Base-by-base conservation (phyloP, 1,140 invertebrate species). In the Neocloeon triangulifer region DNA sequence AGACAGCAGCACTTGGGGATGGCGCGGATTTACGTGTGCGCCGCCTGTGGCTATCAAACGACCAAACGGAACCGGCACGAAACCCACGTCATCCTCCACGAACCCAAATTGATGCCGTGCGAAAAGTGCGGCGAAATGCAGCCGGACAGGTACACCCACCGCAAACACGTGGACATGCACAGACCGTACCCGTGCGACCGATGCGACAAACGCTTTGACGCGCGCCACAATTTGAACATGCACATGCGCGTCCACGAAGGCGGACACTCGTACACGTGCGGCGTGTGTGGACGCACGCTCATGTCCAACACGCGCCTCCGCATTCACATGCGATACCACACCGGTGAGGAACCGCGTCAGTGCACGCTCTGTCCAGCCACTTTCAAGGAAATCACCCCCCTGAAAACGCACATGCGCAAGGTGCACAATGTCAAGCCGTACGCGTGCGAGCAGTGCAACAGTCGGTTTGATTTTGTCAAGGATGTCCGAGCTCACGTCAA, bases 181-280 rank as follows among this genome's bases (percentile, higher is more conserved):
- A n/a, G n/a, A n/a, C n/a, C n/a, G n/a, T n/a, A n/a, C n/a, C n/a
- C n/a, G 26, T 61, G 59, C 41, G 52, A 51, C 18, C 38, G 41
- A 20, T 72, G 69, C 43, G 54, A 58, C 1, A 54, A 62, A 12
- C 55, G 53, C 7, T 71, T 69, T 44, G 56, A 63, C 2, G 64
- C 64, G 28, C 53, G 50, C 29, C 55, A 51, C 13, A 56, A 62
- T 31, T 38, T 64, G 2, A 52, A 51, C 4, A 51, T 56, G 30
- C 62, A 66, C 42, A 49, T 54, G 4, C 40, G 59, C 4, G 55
- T 51, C 5, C 65, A 69, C 39, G 54, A 58, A 1, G 55, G 61
- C 13, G 53, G 62, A 34, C 50, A 53, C 12, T 58, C 64, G 5
- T 76, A 66, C 45, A 56, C 61, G 10, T 75, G 73, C 43, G 34